Base-by-base conservation (phyloP, 2,888 invertebrate genomes). In the Drosophila neotestacea region DNA sequence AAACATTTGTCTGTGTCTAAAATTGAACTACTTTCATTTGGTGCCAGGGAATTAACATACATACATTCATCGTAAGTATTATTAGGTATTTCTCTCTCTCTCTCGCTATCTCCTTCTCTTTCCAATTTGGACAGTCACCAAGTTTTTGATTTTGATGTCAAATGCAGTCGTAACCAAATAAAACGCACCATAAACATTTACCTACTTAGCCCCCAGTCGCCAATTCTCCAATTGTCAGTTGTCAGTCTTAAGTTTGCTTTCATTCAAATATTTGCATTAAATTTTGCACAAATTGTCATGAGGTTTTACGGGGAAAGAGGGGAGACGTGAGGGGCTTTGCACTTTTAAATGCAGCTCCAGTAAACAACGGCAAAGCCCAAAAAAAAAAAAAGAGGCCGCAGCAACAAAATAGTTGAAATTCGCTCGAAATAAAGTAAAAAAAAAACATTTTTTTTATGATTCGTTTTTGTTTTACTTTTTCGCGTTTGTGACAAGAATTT, bases 401-500 rank as follows among this genome's bases (percentile, higher is more conserved):
- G 63, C 73, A 75, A 73, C 71, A 77, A 77, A 78, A 86, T 79
- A 85, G 74, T 83, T 84, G 66, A 85, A 74, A 82, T 87, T 76
- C 70, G 82, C 62, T 67, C 34, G 54, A 78, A 77, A 70, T 50
- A 9, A 51, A 50, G 22, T 28, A 10, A 10, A 41, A 44, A 47
- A 36, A 42, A 66, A 41, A 69, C 56, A 60, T 6, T 3, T 58
- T 65, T 75, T 74, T 67, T 76, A 71, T 71, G 66, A 63, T 70
- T 56, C 65, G 61, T 22, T 41, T 70, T 52, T 63, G 6, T 67
- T 66, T 59, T 52, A 47, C 42, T 59, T 32, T 16, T 52, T 64
- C 47, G 60, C 47, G 64, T 69, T 70, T 88, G 90, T 90, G 90
- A 90, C 90, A 90, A 89, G 90, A 90, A 90, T 91, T 91, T 89